Evolutionary conservation across 2,888 invertebrate species (phyloP).

Genomic region (Rhagophthalmus giganteus): DNA sequence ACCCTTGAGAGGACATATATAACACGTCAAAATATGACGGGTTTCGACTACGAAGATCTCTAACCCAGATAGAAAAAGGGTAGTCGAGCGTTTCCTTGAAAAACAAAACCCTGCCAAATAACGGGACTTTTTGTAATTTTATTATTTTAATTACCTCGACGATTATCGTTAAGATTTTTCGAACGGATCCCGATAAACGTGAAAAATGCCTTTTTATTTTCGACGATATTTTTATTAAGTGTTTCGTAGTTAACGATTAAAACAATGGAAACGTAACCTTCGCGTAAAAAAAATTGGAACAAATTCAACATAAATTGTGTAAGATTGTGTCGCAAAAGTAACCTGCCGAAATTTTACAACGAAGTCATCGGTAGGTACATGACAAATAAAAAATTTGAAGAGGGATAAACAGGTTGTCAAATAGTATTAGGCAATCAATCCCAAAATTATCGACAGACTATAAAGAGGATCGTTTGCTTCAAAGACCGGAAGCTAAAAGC

Average conservation of each 20-base stretch:
- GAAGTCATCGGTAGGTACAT: too few species aligned
- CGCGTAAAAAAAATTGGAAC: not conserved
- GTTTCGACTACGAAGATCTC: conserved; percentile 5
- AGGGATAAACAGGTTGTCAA: conserved; percentile 4
- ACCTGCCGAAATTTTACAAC: too few species aligned
- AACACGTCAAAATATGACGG: conserved; percentile 18
- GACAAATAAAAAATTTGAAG: too few species aligned
- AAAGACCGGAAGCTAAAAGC: conserved; percentile 23
- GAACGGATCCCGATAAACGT: not conserved
- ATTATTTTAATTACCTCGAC: not conserved
- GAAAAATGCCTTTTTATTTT: not conserved
- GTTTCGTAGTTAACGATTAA: too few species aligned
- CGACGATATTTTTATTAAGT: not conserved
- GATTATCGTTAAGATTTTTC: not conserved
- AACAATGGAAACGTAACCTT: not conserved
- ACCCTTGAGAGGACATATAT: conserved; percentile 45
- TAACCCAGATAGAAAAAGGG: conserved; percentile 3
- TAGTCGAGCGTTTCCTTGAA: not conserved
- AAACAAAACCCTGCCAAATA: not conserved
- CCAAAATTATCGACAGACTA: conserved; percentile 20
- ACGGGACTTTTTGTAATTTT: not conserved
- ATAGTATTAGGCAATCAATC: conserved; percentile 20
- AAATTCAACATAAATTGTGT: too few species aligned
- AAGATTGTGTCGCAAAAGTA: too few species aligned
- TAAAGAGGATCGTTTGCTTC: conserved; percentile 18